Evolutionary conservation across 2,113 vertebrate species (phyloP), one percentile per base, ranked within the genome.

Genomic region (Dasyprocta punctata): DNA sequence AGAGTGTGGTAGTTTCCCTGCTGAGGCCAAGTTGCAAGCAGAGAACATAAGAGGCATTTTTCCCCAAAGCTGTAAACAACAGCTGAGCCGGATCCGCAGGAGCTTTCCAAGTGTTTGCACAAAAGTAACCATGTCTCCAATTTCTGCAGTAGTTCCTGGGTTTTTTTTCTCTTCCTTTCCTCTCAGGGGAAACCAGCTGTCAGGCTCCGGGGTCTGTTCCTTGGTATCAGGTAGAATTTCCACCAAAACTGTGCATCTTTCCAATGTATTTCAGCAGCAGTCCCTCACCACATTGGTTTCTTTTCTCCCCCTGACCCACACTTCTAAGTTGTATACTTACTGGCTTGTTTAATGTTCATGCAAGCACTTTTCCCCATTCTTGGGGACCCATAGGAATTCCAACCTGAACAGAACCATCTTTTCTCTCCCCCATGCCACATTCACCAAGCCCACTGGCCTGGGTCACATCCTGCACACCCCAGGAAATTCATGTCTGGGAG

Each of bases 51-150:
- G 96, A 97, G 83, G 89, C 95, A 33, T 97, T 96, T 85, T 95
- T 86, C 75, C 86, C 94, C 10, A 13, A 86, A 90, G 86, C 86
- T 69, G 90, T 98, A 98, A 98, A 97, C 97, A 98, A 65, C 98
- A 98, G 97, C 98, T 98, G 97, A 97, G 96, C 96, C 88, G 92
- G 97, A 96, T 97, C 91, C 89, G 60, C 65, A 61, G 83, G 86
- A 84, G 86, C 61, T 81, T 90, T 96, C 97, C 97, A 97, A 97
- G 94, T 47, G 86, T 86, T 78, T 82, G 93, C 85, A 95, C 96
- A 96, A 85, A 97, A 97, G 94, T 63, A 38, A 47, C 92, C 65
- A 58, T 75, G 89, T 92, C 96, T 85, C 69, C 78, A 89, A 30
- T 92, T 95, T 97, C 97, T 44, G 26, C 38, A 58, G 65, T 17